These are phyloP conservation scores for Rhinogobio ventralis DNA, from an alignment of 2,797 vertebrate species.

Conservation along the genomic window DNA sequence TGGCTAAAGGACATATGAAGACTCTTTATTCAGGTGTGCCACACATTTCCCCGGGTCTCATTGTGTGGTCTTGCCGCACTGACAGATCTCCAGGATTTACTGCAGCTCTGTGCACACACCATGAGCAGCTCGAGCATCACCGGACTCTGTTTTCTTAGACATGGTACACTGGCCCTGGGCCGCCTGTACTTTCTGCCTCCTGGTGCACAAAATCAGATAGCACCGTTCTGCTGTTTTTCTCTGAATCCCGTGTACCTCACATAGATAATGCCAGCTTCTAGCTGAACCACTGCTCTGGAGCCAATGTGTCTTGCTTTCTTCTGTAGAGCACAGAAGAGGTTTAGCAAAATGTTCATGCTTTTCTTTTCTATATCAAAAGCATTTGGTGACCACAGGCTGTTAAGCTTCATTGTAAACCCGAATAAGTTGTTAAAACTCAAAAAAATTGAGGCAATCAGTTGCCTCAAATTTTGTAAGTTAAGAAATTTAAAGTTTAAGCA, in stretches of 20 bases:
- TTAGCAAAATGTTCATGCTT: constrained; percentile 8
- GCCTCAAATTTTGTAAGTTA: too few species aligned
- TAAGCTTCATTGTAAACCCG: not conserved
- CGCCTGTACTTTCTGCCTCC: constrained; percentile 48
- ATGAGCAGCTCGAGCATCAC: constrained; percentile 48
- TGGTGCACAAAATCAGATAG: constrained; percentile 62
- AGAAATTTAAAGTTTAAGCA: too few species aligned
- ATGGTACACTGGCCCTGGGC: constrained; percentile 60
- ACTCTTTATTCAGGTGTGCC: constrained; percentile 52
- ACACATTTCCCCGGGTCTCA: constrained; percentile 38
- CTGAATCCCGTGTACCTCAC: not conserved
- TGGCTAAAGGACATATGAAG: constrained; percentile 10
- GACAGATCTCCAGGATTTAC: constrained; percentile 61
- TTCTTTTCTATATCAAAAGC: not conserved
- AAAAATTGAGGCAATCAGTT: too few species aligned
- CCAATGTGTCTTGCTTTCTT: not conserved
- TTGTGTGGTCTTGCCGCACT: constrained; percentile 59
- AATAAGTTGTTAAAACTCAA: too few species aligned
- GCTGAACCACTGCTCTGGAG: not conserved
- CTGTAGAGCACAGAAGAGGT: not conserved
- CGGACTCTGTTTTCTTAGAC: constrained; percentile 61
- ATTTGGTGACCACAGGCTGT: not conserved
- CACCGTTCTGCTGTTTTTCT: constrained; percentile 6
- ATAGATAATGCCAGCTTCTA: constrained; percentile 1
- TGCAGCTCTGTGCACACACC: constrained; percentile 35